These are phyloP conservation scores for Syrrhaptes paradoxus DNA, from an alignment of 2,113 vertebrate genomes.

Conservation along the genomic window DNA sequence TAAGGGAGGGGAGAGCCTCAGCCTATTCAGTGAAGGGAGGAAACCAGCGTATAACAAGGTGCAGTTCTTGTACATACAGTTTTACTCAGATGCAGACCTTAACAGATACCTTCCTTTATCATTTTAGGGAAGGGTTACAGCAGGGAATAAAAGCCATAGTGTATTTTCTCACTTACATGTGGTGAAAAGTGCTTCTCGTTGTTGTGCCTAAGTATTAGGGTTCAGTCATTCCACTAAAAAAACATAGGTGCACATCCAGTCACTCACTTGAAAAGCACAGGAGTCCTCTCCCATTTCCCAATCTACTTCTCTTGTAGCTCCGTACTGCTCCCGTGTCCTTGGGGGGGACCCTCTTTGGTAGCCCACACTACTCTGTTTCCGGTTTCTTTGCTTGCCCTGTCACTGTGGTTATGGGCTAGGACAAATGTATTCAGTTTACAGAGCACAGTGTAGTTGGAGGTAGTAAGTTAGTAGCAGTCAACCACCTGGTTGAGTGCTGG, in stretches of 20 bases:
- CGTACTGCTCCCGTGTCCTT: fast-evolving
- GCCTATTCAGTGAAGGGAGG: background rate
- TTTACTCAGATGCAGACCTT: background rate
- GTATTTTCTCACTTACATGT: background rate
- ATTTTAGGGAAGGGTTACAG: background rate
- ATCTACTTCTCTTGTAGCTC: background rate
- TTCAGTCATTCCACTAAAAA: background rate
- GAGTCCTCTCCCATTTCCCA: background rate
- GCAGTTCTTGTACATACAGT: fast-evolving
- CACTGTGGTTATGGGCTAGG: background rate
- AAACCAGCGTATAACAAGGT: background rate
- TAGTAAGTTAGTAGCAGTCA: background rate
- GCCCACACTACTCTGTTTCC: background rate
- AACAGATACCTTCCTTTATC: background rate
- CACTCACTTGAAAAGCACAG: fast-evolving
- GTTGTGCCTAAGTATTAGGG: background rate
- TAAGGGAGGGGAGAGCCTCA: background rate
- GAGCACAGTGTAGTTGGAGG: background rate
- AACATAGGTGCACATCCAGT: fast-evolving
- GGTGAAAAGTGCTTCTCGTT: background rate
- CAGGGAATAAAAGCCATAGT: background rate
- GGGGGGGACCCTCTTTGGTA: background rate
- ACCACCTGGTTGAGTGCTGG: background rate
- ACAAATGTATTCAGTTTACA: background rate
- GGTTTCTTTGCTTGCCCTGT: background rate